Base-by-base conservation (phyloP, 1,140 invertebrate species). In the Nylanderia fulva region DNA sequence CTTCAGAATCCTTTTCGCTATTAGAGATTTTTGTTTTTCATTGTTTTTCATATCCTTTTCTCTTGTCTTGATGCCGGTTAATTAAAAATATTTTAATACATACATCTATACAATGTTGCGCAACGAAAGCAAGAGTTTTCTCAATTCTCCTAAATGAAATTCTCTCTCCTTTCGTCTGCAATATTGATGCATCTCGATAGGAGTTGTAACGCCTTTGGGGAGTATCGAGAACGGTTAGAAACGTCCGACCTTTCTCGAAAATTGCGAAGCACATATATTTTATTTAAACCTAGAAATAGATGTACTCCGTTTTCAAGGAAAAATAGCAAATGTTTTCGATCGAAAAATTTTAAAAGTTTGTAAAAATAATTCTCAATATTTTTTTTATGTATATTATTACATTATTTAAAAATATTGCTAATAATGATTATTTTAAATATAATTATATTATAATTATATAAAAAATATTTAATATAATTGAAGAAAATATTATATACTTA, bases 61-160 rank as follows among this genome's bases (percentile, higher is more conserved):
- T n/a, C n/a, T 24, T 64, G 13, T 18, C 4, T 48, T 48, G 15
- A 48, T 29, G 9, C n/a, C 39, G n/a, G 42, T 36, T 77, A 77
- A 77, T 77, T 66, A 77, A 66, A 66, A 77, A 66, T 52, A n/a
- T 61, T 29, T 29, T 13, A 42, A 18, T 24, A 52, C 13, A n/a
- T 61, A 33, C 29, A 33, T 1, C 3, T 33, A 33, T 33, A 33
- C 29, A 33, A 33, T 1, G 27, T 52, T 64, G 74, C 13, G 39
- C 56, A 48, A 66, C 13, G 18, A 39, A 77, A 52, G 9, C 1
- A 15, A 13, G 33, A 61, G 11, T 4, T 36, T 66, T 52, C 21
- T 77, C 21, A 24, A 66, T 36, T 66, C 64, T 66, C 8, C 27
- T 64, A 77, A 77, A 77, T 64, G 42, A 77, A 61, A 77, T 77